Evolutionary conservation across 2,113 vertebrate genomes (phyloP), one percentile per base, ranked within the genome.

Genomic region (Alces alces): DNA sequence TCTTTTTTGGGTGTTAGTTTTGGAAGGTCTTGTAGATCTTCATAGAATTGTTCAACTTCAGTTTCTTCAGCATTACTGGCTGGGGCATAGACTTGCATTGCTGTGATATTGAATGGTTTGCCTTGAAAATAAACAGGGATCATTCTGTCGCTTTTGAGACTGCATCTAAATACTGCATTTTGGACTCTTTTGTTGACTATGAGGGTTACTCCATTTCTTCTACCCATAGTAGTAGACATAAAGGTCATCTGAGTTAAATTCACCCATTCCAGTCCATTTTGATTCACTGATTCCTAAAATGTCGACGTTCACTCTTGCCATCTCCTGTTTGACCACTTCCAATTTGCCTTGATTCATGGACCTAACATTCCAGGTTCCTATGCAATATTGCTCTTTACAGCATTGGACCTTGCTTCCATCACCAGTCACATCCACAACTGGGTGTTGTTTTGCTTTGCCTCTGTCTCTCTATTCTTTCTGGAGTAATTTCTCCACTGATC

Each of bases 101-200:
- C n/a, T 70, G 11, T 70, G 9, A 36, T 70, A 36, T 36, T 70
- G n/a, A 70, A 70, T 21, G n/a, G n/a, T 36, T 70, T 36, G n/a
- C 64, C n/a, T 36, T 70, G n/a, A 19, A 70, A 70, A 70, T 36
- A 4, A 70, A 10, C 9, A 36, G 64, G 21, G n/a, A 70, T 70
- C n/a, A 70, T 36, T 36, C 19, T 36, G n/a, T 70, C 4, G 0
- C 17, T 70, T 36, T 70, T 70, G 17, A 70, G 64, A 70, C 1
- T 70, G n/a, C 17, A 70, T 70, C n/a, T n/a, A 70, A 19, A n/a
- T 36, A 70, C 16, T 70, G 17, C n/a, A 70, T 70, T 36, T 70
- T 1, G 0, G n/a, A 36, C 4, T 70, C 17, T 70, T 21, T 19
- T 36, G 33, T 66, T 66, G 64, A 66, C 17, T 5, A 0, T 21